Evolutionary conservation across 1,140 invertebrate genomes (phyloP), one percentile per base, ranked within the genome.

Genomic region (Drosophila subpulchrella): DNA sequence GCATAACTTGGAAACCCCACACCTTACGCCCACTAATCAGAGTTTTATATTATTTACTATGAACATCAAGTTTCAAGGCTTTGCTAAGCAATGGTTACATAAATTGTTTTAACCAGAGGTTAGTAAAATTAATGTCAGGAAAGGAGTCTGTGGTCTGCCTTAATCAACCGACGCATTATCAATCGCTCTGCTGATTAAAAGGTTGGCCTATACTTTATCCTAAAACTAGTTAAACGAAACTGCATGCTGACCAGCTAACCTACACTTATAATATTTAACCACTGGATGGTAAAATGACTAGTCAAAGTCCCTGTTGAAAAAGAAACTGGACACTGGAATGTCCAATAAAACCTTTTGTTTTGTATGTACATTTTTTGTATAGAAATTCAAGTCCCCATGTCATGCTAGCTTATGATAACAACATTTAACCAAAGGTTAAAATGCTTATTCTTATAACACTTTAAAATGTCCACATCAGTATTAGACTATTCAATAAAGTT

Each of bases 361-460:
- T 1, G 3, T 12, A 5, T 6, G 20, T 30, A 20, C 4, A 4
- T 54, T 53, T 20, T 55, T 61, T 61, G 13, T 1, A 27, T 4
- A 11, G 3, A 36, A n/a, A 50, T 50, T 11, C 13, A 12, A n/a
- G 15, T 50, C 15, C 41, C 41, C 20, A 44, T 3, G 15, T 17
- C 41, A 6, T 24, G 17, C 15, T 17, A 44, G 17, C 7, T 20
- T 44, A 41, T 27, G 10, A 12, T 32, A 12, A 12, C 4, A 12
- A 11, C 8, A 4, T 27, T 30, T 41, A 41, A 56, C 54, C 54
- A 30, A 39, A 41, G 54, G 54, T 41, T 56, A 41, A 27, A 41
- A 2, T n/a, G 17, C 17, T 30, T 48, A 30, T n/a, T 7, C 17
- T 2, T 12, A 46, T 17, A 11, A 4, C 20, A 6, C 6, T 5